A percentile compares a stretch with the other conserved stretches of the same genome.
Evolutionary conservation across 2,797 vertebrate genomes (phyloP).

Genomic region (Eurystomus glaucurus): DNA sequence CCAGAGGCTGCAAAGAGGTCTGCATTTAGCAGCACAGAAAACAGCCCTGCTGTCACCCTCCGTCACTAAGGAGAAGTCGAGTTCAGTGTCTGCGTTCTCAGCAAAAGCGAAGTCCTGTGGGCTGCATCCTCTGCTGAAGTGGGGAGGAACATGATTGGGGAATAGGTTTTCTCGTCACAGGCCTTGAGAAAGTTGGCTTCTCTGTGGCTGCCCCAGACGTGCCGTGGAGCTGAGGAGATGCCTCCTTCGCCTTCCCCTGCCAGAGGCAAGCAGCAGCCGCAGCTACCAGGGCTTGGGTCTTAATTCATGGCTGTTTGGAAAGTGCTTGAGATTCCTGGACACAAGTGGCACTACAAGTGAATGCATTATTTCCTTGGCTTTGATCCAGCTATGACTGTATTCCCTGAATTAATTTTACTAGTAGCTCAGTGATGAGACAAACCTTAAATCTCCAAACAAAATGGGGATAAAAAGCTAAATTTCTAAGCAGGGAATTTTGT

Average conservation of each 20-base stretch:
- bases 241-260: neutral
- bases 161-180: neutral
- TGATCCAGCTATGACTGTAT: slow-evolving; percentile 41
- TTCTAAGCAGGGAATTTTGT: neutral
- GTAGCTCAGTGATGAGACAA: slow-evolving; percentile 5
- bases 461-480: slow-evolving; percentile 20
- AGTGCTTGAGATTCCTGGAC: slow-evolving; percentile 38
- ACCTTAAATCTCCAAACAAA: slow-evolving; percentile 33
- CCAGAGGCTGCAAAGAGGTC: slow-evolving; percentile 39
- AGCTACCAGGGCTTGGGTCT: neutral
- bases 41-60: neutral
- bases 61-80: neutral
- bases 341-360: slow-evolving; percentile 41
- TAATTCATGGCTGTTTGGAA: neutral
- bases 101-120: neutral
- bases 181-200: neutral
- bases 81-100: neutral
- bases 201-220: fast-evolving
- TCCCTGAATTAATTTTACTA: slow-evolving; percentile 60
- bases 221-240: neutral
- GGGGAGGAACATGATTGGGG: neutral
- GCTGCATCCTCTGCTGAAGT: neutral
- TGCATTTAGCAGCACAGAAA: neutral
- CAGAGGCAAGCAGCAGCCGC: neutral
- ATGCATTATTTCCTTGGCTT: slow-evolving; percentile 57